Conservation (phyloP, 1,140 invertebrate species). For the Thrips palmi region DNA sequence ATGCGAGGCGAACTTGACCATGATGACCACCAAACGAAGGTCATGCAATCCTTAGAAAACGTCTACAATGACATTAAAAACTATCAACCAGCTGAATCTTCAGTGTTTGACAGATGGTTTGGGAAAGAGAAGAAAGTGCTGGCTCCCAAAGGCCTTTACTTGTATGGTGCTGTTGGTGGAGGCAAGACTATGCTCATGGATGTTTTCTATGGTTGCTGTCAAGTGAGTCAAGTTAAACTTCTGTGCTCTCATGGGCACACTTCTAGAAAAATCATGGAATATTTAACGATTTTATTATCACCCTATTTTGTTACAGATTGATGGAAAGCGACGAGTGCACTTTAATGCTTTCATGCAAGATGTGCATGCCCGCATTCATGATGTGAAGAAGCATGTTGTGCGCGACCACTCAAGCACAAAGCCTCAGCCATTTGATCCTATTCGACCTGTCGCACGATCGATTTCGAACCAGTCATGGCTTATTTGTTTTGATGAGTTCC, state of each 20-base stretch:
- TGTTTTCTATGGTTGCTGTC: constrained; percentile 72
- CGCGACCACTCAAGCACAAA: constrained; percentile 41
- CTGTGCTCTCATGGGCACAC: constrained; percentile 3
- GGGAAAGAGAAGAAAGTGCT: constrained; percentile 24
- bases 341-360: constrained; percentile 97
- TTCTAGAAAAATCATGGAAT: neutral
- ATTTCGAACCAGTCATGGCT: constrained; percentile 77
- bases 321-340: constrained; percentile 69
- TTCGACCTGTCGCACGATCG: constrained; percentile 74
- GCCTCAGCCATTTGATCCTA: constrained; percentile 76
- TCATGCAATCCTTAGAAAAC: constrained; percentile 44
- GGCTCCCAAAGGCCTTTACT: constrained; percentile 57
- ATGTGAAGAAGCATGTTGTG: constrained; percentile 53
- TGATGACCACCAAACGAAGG: constrained; percentile 50
- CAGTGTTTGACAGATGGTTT: constrained; percentile 26
- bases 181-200: constrained; percentile 99
- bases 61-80: constrained; percentile 42
- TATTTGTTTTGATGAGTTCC: constrained; percentile 98
- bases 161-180: constrained; percentile 74
- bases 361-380: constrained; percentile 75
- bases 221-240: constrained; percentile 28
- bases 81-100: constrained; percentile 33
- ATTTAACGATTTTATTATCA: constrained; percentile 4
- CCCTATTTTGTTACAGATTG: constrained; percentile 25
- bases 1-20: constrained; percentile 38